phyloP scores from a whole-genome alignment of 1,140 invertebrate species.

The Carposina sasakii region DNA sequence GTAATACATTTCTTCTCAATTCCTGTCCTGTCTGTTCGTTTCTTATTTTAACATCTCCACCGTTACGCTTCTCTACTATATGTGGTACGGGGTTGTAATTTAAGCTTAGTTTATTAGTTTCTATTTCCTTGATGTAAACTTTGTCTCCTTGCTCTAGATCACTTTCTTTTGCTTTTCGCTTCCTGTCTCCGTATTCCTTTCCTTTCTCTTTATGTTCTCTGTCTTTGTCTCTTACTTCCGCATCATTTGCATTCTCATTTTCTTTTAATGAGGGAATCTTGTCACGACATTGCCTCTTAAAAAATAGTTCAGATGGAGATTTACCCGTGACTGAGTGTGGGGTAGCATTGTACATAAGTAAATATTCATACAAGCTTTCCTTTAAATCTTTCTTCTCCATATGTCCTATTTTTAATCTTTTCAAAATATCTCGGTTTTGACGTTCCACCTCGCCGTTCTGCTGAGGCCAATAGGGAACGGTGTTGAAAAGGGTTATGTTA shows the following conservation, averaged over 20 bases:
- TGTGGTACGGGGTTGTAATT: neutral
- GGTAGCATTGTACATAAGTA: conserved; percentile 35
- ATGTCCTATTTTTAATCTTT: conserved; percentile 23
- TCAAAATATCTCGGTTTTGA: conserved; percentile 32
- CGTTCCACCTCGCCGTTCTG: conserved; percentile 38
- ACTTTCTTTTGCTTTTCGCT: neutral
- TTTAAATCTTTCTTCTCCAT: conserved; percentile 18
- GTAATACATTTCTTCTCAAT: neutral
- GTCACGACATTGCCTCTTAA: conserved; percentile 28
- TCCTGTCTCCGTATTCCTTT: conserved; percentile 4
- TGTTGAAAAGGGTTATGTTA: conserved; percentile 22
- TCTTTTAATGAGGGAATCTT: conserved; percentile 3
- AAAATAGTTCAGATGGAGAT: conserved; percentile 39
- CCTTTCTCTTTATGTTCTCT: conserved; percentile 6
- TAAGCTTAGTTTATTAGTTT: neutral
- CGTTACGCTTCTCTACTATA: neutral
- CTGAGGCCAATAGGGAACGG: conserved; percentile 30
- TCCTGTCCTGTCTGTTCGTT: neutral
- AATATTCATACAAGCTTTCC: conserved; percentile 23
- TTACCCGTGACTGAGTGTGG: conserved; percentile 32
- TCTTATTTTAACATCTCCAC: neutral
- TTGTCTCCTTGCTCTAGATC: conserved; percentile 21
- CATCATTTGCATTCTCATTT: neutral
- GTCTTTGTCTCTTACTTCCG: neutral
- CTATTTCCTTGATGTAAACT: too few relatives aligned